Percentiles rank a stretch among this genome's conserved stretches.
Conservation (phyloP, 2,797 vertebrate genomes). For the Sternarchorhynchus goeldii region DNA sequence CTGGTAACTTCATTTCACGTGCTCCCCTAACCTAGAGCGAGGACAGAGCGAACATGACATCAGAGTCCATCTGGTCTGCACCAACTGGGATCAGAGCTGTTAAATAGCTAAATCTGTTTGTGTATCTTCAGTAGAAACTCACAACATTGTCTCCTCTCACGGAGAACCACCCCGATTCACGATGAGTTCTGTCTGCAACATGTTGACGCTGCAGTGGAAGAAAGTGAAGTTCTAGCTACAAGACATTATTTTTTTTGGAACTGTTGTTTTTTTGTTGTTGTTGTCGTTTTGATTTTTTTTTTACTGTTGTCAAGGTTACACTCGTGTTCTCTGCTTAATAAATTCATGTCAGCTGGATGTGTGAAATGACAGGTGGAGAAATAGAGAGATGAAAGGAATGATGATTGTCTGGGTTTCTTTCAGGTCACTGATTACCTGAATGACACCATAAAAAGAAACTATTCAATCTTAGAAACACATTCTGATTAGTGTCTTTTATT, state of each 20-base stretch:
- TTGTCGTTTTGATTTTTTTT: neutral
- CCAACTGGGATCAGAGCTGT: neutral
- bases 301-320: neutral
- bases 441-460: conserved; percentile 7
- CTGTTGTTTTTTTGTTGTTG: neutral
- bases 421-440: conserved; percentile 22
- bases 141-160: no score
- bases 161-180: no score
- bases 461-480: neutral
- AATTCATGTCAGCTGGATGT: neutral
- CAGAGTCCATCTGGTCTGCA: conserved; percentile 20
- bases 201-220: neutral
- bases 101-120: no score
- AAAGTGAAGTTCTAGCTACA: no score
- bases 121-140: conserved; percentile 6
- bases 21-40: conserved; percentile 66
- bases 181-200: neutral
- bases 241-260: neutral
- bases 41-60: conserved; percentile 41
- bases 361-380: conserved; percentile 7
- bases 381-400: neutral
- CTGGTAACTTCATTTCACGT: conserved; percentile 69
- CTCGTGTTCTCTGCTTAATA: neutral
- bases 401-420: conserved; percentile 8
- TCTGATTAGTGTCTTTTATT: conserved; percentile 20